Base-by-base conservation (phyloP, 2,888 invertebrate genomes). In the Drosophila mulleri region DNA sequence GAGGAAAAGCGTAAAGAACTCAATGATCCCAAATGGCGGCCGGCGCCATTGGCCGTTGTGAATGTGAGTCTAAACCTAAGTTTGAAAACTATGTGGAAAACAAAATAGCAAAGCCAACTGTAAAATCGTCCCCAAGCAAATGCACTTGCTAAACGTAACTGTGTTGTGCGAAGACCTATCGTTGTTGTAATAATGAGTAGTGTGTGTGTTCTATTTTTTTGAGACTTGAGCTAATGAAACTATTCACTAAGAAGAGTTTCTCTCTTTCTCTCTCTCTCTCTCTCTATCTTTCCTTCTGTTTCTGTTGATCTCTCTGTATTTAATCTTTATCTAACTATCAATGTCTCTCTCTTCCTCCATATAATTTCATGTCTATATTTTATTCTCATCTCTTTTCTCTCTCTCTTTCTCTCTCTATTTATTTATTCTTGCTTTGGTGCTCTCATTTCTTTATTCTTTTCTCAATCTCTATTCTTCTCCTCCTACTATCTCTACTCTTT, bases 11-110 rank as follows among this genome's bases (percentile, higher is more conserved):
- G 94, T 90, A 93, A 93, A 92, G 93, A 94, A 88, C 91, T 93
- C 74, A 94, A 95, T 92, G 94, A 95, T 91, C 94, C 95, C 71
- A 94, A 94, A 79, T 95, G 94, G 93, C 93, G 94, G 64, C 95
- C 95, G 64, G 92, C 94, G 91, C 96, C 96, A 89, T 94, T 96
- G 92, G 92, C 93, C 92, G 95, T 95, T 69, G 94, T 95, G 92
- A 96, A 96, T 94, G 96, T 96, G 94, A 95, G 95, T 95, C 66
- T 56, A 62, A 74, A 74, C 65, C 54, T 12, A 14, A 37, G 47
- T 29, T 29, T 50, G 26, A 35, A 20, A 53, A 48, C 35, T 42
- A 14, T 44, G 26, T 62, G 35, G 26, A 45, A 52, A 50, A 42
- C 7, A 23, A 20, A 54, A 26, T 23, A 53, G 23, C 16, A 57